Evolutionary conservation across 23 tunicate genomes (phyloP), one percentile per base, ranked within the genome.

Genomic region (Halocynthia aurantium): DNA sequence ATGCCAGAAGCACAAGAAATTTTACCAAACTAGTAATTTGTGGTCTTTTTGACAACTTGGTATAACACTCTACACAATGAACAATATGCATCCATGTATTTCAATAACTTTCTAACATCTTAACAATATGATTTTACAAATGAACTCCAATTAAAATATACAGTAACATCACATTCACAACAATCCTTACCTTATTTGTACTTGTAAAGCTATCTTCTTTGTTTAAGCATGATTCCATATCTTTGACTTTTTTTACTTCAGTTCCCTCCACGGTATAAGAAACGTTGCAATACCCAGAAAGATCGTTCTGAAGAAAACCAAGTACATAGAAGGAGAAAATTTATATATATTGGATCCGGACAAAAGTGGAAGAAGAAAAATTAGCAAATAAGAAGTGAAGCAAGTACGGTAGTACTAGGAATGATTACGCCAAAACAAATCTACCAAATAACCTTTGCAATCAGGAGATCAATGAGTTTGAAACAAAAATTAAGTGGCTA

Each of bases 181-280:
- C 2, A 58, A 1, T 20, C 31, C 31, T 6, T 60, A 92, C 98
- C 85, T 92, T 61, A 63, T 74, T 86, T 9, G 83, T 51, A 13
- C 79, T 64, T 10, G 92, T 78, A 53, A 62, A 92, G 10, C 77
- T 53, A 52, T 92, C 98, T 67, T 92, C 98, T 13, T 82, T 71
- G 71, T 82, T 86, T 6, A 73, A 88, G 80, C 98, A 92, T 19
- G 81, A 62, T 11, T 73, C 69, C 64, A 79, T 64, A 68, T 92
- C 88, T 74, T 92, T 92, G 6, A 74, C 80, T 69, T 92, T 92
- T 44, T 78, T 80, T 5, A 92, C 80, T 73, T 86, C 93, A 18
- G 49, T 83, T 8, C 83, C 98, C 15, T 79, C 80, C 10, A 86
- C 75, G 2, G 18, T 68, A 61, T 86, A 92, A 8, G 75, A 55